These are phyloP conservation scores for Hipposideros armiger DNA, from an alignment of 2,113 vertebrate genomes.

Conservation along the genomic window DNA sequence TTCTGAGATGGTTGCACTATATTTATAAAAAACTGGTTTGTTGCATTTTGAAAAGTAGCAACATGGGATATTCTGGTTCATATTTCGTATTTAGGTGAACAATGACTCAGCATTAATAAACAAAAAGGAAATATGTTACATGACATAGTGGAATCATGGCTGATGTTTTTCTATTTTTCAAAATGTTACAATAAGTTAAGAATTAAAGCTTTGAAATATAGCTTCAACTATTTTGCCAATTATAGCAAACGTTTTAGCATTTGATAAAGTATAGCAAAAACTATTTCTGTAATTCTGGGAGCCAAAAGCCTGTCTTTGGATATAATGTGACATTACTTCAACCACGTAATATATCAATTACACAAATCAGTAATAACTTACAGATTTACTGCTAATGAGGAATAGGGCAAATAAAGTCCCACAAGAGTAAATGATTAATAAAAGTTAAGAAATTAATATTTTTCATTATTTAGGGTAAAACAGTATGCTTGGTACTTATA, in stretches of 20 bases:
- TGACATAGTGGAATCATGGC: background rate
- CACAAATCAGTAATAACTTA: background rate
- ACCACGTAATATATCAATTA: background rate
- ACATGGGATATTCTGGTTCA: background rate
- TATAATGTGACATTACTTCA: background rate
- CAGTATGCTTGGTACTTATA: background rate
- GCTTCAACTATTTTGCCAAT: background rate
- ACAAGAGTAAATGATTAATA: background rate
- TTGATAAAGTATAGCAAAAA: background rate
- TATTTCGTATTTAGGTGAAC: background rate
- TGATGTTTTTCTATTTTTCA: background rate
- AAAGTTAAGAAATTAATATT: background rate
- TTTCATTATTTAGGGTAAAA: background rate
- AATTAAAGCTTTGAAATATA: constrained; percentile 20
- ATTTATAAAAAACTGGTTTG: background rate
- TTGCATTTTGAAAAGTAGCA: background rate
- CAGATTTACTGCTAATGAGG: background rate
- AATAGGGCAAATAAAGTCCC: background rate
- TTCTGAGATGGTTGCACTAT: background rate
- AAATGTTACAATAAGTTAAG: background rate
- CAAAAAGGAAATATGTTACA: background rate
- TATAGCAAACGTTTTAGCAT: background rate
- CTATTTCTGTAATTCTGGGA: background rate
- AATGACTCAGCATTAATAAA: background rate
- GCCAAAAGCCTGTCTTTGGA: background rate